These are phyloP conservation scores for Ooceraea biroi DNA, from an alignment of 1,140 invertebrate species.

Conservation along the genomic window DNA sequence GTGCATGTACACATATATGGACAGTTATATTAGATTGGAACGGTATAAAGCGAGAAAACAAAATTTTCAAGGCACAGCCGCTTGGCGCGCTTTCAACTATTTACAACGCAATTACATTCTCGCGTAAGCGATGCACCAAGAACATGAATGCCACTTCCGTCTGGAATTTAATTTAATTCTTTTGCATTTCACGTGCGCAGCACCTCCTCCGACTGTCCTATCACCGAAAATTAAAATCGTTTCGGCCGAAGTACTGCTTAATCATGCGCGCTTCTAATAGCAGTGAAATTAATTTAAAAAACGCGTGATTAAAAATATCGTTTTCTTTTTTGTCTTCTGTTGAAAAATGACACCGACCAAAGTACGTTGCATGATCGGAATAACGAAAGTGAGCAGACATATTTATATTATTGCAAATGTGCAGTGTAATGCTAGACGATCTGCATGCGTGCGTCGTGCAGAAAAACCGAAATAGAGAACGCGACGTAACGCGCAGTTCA, in stretches of 20 bases:
- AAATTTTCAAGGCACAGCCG: conserved; percentile 14
- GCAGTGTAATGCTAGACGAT: too few relatives aligned
- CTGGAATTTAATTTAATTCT: conserved; percentile 58
- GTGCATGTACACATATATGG: background rate
- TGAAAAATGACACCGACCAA: too few relatives aligned
- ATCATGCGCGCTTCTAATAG: background rate
- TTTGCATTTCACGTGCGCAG: background rate
- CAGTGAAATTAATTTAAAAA: background rate
- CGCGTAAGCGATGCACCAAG: conserved; percentile 3
- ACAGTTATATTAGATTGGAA: conserved; percentile 24
- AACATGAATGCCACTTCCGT: conserved; percentile 8
- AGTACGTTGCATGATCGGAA: too few relatives aligned
- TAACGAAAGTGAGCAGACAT: too few relatives aligned
- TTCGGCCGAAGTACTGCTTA: background rate
- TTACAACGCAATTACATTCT: conserved; percentile 56
- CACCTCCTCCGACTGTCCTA: background rate
- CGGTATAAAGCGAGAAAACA: conserved; percentile 18
- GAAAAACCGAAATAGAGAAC: background rate
- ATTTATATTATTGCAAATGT: too few relatives aligned
- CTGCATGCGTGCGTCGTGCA: background rate
- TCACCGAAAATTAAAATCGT: background rate
- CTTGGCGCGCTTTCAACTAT: conserved; percentile 35
- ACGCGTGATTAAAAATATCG: background rate
- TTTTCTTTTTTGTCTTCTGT: too few relatives aligned
- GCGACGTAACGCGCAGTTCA: conserved; percentile 11